These are phyloP conservation scores for Pentamera pediparva DNA, from an alignment of 53 echinoderm and acorn worm genomes.

Conservation along the genomic window DNA sequence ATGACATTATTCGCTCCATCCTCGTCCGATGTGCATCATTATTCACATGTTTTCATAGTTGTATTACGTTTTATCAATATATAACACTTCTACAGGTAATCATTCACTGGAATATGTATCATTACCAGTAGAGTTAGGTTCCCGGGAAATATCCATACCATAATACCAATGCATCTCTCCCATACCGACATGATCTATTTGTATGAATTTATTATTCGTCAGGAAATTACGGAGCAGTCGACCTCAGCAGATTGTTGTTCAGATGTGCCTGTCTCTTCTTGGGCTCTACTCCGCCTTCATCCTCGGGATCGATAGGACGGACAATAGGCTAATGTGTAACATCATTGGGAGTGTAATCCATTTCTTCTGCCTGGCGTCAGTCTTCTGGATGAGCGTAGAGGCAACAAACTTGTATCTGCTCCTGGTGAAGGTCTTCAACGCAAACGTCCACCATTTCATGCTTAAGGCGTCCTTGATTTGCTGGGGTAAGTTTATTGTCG, in stretches of 20 bases:
- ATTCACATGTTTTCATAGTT: too few species aligned
- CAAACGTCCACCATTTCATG: neutral
- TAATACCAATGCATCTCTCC: too few species aligned
- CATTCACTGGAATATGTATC: too few species aligned
- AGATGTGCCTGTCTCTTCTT: conserved; percentile 25
- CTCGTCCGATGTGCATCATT: too few species aligned
- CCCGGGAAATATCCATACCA: too few species aligned
- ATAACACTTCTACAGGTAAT: too few species aligned
- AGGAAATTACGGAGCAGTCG: conserved; percentile 25
- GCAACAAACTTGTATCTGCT: conserved; percentile 22
- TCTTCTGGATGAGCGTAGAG: conserved; percentile 30
- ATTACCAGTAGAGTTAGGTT: too few species aligned
- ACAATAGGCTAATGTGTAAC: neutral
- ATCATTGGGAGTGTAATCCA: conserved; percentile 9
- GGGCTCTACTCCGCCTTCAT: conserved; percentile 10
- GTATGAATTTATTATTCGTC: too few species aligned
- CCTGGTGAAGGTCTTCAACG: conserved; percentile 12
- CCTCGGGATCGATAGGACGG: conserved; percentile 15
- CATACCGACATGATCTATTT: too few species aligned
- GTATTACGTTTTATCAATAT: too few species aligned
- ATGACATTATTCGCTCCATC: too few species aligned
- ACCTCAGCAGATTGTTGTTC: conserved; percentile 27
- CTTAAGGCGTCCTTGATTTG: neutral
- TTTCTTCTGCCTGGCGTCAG: conserved; percentile 27
- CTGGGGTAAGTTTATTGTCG: conserved; percentile 24